These are phyloP conservation scores for Dicerorhinus sumatrensis DNA, from an alignment of 2,113 vertebrate species.

Conservation along the genomic window DNA sequence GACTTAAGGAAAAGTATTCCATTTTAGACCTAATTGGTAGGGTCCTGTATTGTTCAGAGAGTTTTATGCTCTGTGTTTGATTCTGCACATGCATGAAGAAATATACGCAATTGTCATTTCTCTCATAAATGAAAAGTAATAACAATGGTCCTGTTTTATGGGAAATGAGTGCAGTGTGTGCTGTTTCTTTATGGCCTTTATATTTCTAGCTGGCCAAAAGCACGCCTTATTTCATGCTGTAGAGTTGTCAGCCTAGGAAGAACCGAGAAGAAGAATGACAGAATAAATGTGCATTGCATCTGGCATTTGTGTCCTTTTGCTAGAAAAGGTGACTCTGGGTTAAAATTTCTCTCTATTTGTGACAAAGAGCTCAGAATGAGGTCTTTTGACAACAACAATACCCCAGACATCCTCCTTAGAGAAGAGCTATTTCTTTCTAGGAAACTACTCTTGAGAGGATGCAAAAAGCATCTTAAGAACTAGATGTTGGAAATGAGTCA, in stretches of 20 bases:
- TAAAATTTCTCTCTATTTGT: constrained; percentile 10
- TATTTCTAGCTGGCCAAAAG: constrained; percentile 27
- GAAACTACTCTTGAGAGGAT: not conserved
- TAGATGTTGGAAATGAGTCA: not conserved
- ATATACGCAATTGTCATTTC: constrained; percentile 42
- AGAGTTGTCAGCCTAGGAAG: constrained; percentile 14
- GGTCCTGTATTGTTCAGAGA: not conserved
- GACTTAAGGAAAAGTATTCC: not conserved
- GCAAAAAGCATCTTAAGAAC: not conserved
- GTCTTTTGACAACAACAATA: not conserved
- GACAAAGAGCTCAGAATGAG: constrained; percentile 28
- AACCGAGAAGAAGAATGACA: not conserved
- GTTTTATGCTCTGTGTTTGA: not conserved
- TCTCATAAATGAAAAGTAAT: constrained; percentile 63
- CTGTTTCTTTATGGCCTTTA: constrained; percentile 42
- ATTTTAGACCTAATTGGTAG: not conserved
- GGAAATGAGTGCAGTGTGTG: not conserved
- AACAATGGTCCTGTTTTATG: constrained; percentile 16
- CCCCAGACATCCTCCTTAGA: not conserved
- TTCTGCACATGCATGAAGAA: constrained; percentile 15
- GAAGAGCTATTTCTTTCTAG: not conserved
- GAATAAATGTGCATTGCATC: not conserved
- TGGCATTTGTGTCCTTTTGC: not conserved
- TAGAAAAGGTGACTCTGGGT: constrained; percentile 36
- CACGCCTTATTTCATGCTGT: constrained; percentile 21